phyloP scores from a whole-genome alignment of 2,113 vertebrate species.

The Struthio camelus region DNA sequence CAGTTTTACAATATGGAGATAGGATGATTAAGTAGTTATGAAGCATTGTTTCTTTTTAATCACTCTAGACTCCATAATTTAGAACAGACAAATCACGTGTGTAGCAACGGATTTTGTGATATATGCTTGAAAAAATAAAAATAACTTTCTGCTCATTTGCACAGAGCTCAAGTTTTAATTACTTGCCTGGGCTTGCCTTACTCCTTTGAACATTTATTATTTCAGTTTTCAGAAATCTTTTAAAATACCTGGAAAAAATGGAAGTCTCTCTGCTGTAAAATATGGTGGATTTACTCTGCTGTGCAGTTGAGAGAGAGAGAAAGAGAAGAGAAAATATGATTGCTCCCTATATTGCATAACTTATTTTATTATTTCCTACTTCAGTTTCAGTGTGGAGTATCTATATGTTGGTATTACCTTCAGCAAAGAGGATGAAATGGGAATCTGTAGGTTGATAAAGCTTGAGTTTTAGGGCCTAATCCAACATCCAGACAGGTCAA shows the following conservation, averaged over 20 bases:
- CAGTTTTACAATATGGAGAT: neutral
- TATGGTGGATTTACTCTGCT: neutral
- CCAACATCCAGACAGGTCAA: neutral
- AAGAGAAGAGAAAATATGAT: no score
- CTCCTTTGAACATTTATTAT: neutral
- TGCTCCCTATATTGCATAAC: neutral
- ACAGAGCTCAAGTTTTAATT: neutral
- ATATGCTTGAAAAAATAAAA: neutral
- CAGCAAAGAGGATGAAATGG: neutral
- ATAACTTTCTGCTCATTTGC: neutral
- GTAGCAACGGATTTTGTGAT: neutral
- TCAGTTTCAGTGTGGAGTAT: neutral
- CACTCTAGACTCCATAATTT: neutral
- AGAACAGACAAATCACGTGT: neutral
- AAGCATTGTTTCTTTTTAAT: neutral
- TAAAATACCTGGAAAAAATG: neutral
- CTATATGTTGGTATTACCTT: neutral
- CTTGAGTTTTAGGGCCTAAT: neutral
- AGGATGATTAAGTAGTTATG: constrained; percentile 12
- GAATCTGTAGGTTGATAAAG: neutral
- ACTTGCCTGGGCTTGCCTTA: neutral
- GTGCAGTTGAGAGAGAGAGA: no score
- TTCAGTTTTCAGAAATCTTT: neutral
- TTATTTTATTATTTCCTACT: neutral
- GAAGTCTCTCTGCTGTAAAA: neutral